Evolutionary conservation across 1,140 invertebrate genomes (phyloP), one percentile per base, ranked within the genome.

Genomic region (Helicoverpa armigera): DNA sequence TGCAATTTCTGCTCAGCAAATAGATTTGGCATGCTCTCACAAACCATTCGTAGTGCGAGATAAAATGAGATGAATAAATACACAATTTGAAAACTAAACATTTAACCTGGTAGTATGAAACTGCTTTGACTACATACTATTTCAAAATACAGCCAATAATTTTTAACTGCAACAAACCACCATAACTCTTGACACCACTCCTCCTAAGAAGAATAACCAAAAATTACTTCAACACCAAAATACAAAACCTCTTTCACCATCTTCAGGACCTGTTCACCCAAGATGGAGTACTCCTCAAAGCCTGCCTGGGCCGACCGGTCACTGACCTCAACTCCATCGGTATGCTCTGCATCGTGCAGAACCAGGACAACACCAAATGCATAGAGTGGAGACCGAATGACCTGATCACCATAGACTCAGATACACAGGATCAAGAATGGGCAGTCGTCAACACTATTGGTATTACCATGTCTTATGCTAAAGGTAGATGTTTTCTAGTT

Each of bases 361-460:
- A 88, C 86, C 84, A 93, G 0, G 94, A 95, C 75, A 89, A 89
- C 29, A 93, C 91, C 16, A 92, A 96, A 83, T 97, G 95, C 60
- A 96, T 98, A 53, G 97, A 98, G 93, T 98, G 98, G 98, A 97
- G 97, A 89, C 97, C 97, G 3, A 96, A 96, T 81, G 97, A 97
- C 69, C 96, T 96, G 56, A 96, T 97, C 60, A 96, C 97, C 48
- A 96, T 96, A 23, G 97, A 97, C 83, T 96, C 96, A 9, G 97
- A 97, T 85, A 96, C 96, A 60, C 97, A 97, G 88, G 97, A 98
- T 90, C 96, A 97, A 85, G 97, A 98, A 91, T 98, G 97, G 97
- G 97, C 97, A 2, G 94, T 98, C 54, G 97, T 98, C 5, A 97
- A 97, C 83, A 97, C 97, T 43, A 96, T 97, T 83, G 96, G 96